Evolutionary conservation across 64 coral and sea anemone species (phyloP), one percentile per base, ranked within the genome.

Genomic region (Acropora yongei): DNA sequence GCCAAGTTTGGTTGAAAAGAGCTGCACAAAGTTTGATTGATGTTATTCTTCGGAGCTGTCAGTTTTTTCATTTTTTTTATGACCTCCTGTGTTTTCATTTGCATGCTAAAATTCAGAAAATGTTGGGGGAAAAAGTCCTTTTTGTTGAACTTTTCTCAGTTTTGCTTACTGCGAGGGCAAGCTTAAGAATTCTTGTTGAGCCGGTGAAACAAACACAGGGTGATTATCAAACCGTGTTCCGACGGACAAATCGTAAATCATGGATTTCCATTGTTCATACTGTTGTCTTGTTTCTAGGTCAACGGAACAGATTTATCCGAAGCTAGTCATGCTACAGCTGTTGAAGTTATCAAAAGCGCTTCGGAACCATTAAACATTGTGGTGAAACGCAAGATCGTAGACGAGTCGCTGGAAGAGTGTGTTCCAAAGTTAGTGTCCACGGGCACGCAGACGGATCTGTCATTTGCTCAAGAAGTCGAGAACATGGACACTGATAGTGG

Each of bases 321-420:
- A 58, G 97, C 94, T 40, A 85, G 91, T 74, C 97, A 99, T 88
- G 82, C 84, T 68, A 80, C 88, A 91, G 97, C 97, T 20, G 97
- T 99, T 51, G 80, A 87, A 80, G 93, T 91, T n/a, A 94, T 99
- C 74, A 99, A 99, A 77, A 95, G 72, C 12, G 97, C 97, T 44
- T 84, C 89, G 18, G 89, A 95, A 87, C 91, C 94, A 68, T 83
- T 99, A 57, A 49, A 86, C 67, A 96, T 99, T 73, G 8, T 78
- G 75, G 93, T 99, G 20, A 92, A 78, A 89, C 80, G 97, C 48
- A 91, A 96, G 78, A 44, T 58, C 61, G 72, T 93, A 46, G 94
- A 99, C 46, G 76, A 67, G n/a, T 78, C 75, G 16, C 87, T 91
- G 79, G 91, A 88, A 5, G 87, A 83, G 48, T 81, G 88, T n/a